Base-by-base conservation (phyloP, 2,797 vertebrate genomes). In the Chlorospingus flavigularis region DNA sequence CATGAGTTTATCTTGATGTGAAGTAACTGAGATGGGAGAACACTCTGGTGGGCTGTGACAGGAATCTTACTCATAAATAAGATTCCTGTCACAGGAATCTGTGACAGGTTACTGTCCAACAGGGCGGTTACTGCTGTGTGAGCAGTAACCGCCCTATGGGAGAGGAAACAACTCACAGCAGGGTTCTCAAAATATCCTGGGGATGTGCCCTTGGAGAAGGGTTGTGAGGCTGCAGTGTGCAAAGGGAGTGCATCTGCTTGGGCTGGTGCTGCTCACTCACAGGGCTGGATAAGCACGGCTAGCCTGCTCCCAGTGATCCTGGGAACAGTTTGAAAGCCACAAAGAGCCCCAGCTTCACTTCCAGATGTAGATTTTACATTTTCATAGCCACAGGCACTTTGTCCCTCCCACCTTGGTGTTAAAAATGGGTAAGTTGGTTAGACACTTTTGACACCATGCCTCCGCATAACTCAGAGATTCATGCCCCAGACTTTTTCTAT, bases 271-370 rank as follows among this genome's bases (percentile, higher is more conserved):
- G 24, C 48, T 48, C 43, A 23, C 21, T 10, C 21, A 12, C 16
- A 30, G 11, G 31, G 28, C 6, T 55, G 24, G 18, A 26, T 5
- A 7, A 73, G 28, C 35, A 50, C 21, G 5, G 1, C 17, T 24
- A 51, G 13, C 35, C 57, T 8, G 1, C 28, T 25, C 24, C 48
- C 61, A 11, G 10, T 25, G 50, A 15, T 17, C 25, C 20, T 17
- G 18, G 28, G 48, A 76, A 40, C 0, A 3, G 31, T 3, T 1
- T n/a, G n/a, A n/a, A 35, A 78, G 31, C 26, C 35, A 13, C 0
- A 0, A n/a, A 28, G 35, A 50, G 17, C 26, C 55, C 2, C 1
- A 19, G 25, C 20, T 74, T 70, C 31, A 17, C 57, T 48, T 89
- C 17, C 60, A 76, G 21, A 3, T 16, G 17, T 23, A 78, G 80